A percentile compares a stretch with the other conserved stretches of the same genome.
Conservation (phyloP, 2,797 vertebrate genomes). For the Orientallactaga sibirica region DNA sequence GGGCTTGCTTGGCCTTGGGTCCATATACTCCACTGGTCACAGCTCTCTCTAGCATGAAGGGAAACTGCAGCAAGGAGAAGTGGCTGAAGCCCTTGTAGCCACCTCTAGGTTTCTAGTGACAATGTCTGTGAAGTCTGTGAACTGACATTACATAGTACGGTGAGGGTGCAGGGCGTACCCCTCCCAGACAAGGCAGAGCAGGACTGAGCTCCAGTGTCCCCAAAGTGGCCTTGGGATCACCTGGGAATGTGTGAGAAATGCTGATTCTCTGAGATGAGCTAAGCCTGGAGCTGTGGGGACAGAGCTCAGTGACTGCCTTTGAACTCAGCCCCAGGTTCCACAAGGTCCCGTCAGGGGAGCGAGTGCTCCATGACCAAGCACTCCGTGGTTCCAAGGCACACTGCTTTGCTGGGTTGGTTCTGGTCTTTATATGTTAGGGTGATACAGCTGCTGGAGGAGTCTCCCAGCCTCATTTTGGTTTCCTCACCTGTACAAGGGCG, state of each 20-base stretch:
- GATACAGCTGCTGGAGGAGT: not conserved
- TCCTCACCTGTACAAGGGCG: not conserved
- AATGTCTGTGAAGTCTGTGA: too few species aligned
- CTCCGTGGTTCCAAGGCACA: not conserved
- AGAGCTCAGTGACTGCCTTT: not conserved
- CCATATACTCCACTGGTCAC: too few species aligned
- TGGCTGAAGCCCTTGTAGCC: too few species aligned
- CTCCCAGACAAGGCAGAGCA: accelerated
- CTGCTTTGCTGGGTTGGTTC: not conserved
- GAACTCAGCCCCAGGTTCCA: not conserved
- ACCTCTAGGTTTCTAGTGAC: too few species aligned
- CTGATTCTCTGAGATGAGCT: not conserved
- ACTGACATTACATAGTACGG: too few species aligned
- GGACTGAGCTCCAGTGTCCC: not conserved
- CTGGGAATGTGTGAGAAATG: not conserved
- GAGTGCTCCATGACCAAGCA: too few species aligned
- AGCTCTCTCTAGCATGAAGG: too few species aligned
- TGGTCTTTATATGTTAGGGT: not conserved
- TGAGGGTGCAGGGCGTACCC: accelerated
- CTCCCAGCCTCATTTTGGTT: not conserved
- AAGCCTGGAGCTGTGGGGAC: not conserved
- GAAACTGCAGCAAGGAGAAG: too few species aligned
- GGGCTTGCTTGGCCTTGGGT: too few species aligned
- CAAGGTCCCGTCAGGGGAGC: accelerated
- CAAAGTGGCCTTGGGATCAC: not conserved